These are phyloP conservation scores for Chloroceryle inda DNA, from an alignment of 2,797 vertebrate genomes.

Conservation along the genomic window DNA sequence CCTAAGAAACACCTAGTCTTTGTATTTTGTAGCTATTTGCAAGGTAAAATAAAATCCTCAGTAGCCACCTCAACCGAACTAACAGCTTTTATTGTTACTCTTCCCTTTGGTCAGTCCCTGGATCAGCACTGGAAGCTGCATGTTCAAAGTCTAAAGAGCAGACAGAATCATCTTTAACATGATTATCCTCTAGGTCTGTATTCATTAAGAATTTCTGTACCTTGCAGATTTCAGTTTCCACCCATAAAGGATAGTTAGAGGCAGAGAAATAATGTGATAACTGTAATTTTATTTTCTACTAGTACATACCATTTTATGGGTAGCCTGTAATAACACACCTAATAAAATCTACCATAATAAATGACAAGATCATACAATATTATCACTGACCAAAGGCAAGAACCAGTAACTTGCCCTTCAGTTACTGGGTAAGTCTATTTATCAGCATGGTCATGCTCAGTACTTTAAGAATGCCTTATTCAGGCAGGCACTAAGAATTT, in stretches of 20 bases:
- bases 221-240: constrained; percentile 49
- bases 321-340: constrained; percentile 52
- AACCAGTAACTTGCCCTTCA: constrained; percentile 20
- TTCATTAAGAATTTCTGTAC: constrained; percentile 39
- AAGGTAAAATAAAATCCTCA: not conserved
- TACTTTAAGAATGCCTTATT: not conserved
- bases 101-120: not conserved
- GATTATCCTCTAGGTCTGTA: not conserved
- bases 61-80: not conserved
- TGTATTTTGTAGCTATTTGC: not conserved
- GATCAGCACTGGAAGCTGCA: not conserved
- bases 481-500: not conserved
- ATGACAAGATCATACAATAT: constrained; percentile 16
- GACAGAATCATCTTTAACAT: not conserved
- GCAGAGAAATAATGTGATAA: constrained; percentile 64
- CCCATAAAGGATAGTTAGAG: constrained; percentile 40
- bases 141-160: not conserved
- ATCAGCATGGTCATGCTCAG: not conserved
- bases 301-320: constrained; percentile 53
- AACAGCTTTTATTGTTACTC: not conserved
- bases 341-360: constrained; percentile 72
- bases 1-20: not conserved
- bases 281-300: constrained; percentile 61
- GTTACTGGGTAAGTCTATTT: constrained; percentile 7
- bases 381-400: constrained; percentile 54